Conservation (phyloP, 2,113 vertebrate genomes). For the Pterocles orientalis region DNA sequence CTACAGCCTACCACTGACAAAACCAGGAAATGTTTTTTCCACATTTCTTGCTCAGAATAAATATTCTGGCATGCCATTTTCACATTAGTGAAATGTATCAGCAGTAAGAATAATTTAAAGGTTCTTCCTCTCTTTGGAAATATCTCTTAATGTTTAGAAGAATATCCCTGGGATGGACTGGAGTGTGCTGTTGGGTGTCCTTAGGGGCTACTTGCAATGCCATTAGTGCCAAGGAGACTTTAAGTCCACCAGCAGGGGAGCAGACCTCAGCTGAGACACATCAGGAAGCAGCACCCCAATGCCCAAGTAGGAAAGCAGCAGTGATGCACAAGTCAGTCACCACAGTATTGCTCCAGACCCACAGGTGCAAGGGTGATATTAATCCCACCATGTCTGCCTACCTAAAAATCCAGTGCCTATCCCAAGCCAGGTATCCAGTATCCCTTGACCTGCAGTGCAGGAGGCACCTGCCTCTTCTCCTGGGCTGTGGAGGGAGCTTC, state of each 20-base stretch:
- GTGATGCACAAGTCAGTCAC: neutral
- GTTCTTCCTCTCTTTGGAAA: neutral
- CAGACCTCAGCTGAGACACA: neutral
- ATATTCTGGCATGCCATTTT: neutral
- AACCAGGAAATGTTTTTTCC: neutral
- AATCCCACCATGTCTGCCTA: neutral
- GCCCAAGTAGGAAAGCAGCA: neutral
- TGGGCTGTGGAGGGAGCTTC: neutral
- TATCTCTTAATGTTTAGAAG: neutral
- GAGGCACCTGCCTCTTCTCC: neutral
- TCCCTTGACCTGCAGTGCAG: neutral
- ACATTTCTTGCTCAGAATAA: neutral
- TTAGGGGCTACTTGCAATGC: neutral
- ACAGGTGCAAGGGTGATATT: neutral
- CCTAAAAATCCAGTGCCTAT: neutral
- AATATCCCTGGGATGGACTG: neutral
- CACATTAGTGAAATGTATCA: neutral
- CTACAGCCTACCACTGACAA: neutral
- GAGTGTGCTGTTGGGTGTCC: neutral
- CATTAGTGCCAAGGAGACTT: neutral
- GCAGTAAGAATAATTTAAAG: neutral
- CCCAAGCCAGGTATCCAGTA: neutral
- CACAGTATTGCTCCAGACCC: neutral
- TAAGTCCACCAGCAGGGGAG: neutral
- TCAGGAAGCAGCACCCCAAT: neutral